A percentile compares a stretch with the other conserved stretches of the same genome.
Evolutionary conservation across 2,113 vertebrate species (phyloP).

Genomic region (Tachuris rubrigastra): DNA sequence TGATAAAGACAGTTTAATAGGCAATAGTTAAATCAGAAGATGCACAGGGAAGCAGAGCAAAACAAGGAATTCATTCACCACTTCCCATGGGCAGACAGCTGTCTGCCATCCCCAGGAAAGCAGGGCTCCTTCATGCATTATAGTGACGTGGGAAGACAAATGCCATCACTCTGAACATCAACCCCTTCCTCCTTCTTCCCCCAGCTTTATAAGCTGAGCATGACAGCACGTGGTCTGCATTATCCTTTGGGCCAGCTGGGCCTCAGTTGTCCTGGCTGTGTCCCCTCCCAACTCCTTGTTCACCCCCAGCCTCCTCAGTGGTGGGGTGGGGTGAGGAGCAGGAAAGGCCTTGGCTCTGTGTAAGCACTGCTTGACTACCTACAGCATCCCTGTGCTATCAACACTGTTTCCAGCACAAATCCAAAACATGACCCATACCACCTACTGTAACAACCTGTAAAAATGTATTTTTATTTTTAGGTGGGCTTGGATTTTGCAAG

Average conservation of each 20-base stretch:
- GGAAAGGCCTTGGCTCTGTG: neutral
- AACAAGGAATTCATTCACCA: neutral
- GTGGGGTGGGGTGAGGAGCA: neutral
- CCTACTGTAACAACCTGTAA: neutral
- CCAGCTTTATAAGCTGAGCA: neutral
- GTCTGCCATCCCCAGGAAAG: neutral
- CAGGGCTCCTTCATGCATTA: neutral
- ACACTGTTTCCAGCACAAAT: neutral
- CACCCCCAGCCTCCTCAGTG: neutral
- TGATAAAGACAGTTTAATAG: neutral
- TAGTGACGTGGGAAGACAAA: neutral
- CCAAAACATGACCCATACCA: neutral
- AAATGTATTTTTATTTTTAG: constrained; percentile 70
- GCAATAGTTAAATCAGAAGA: neutral
- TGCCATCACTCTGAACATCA: neutral
- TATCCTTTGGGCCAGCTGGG: neutral
- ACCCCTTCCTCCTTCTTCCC: neutral
- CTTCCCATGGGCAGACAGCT: neutral
- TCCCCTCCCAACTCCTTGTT: neutral
- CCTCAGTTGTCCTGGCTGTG: neutral
- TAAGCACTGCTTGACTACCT: neutral
- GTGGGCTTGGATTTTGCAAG: constrained; percentile 97
- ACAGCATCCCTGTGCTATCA: neutral
- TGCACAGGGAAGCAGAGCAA: neutral
- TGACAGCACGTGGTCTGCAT: neutral